These are phyloP conservation scores for Oxyteleia sp. DNA, from an alignment of 2,888 invertebrate species.

Conservation along the genomic window DNA sequence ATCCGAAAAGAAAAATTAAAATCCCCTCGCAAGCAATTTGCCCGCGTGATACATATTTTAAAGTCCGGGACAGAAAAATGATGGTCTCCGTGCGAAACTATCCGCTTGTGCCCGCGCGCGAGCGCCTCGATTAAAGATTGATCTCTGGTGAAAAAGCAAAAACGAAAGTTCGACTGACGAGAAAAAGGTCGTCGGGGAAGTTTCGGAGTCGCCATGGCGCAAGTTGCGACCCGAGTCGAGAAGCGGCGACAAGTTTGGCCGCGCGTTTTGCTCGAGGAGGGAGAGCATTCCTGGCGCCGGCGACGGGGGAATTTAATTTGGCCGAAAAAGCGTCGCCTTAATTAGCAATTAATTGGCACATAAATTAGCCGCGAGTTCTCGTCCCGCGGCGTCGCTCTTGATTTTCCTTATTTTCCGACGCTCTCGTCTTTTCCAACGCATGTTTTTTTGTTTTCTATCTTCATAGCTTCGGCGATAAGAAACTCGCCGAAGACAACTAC, in stretches of 20 bases:
- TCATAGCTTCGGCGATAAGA: slow-evolving; percentile 84
- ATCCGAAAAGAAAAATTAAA: neutral
- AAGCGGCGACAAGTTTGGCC: slow-evolving; percentile 69
- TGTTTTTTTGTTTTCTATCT: too few relatives aligned
- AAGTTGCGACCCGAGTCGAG: slow-evolving; percentile 63
- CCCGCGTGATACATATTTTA: slow-evolving; percentile 37
- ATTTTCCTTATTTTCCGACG: slow-evolving; percentile 56
- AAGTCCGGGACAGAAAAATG: slow-evolving; percentile 33
- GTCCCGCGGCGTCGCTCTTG: slow-evolving; percentile 43
- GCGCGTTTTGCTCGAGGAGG: slow-evolving; percentile 60
- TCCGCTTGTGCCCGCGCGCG: slow-evolving; percentile 44
- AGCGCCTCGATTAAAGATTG: slow-evolving; percentile 83
- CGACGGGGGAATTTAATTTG: slow-evolving; percentile 83
- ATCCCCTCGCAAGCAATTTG: slow-evolving; percentile 17
- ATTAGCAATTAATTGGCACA: slow-evolving; percentile 87
- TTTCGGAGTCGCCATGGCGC: slow-evolving; percentile 67
- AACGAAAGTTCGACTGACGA: slow-evolving; percentile 81
- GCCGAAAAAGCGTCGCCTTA: slow-evolving; percentile 85
- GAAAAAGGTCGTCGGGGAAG: slow-evolving; percentile 77
- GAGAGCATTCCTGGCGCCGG: slow-evolving; percentile 64
- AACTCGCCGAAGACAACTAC: slow-evolving; percentile 80
- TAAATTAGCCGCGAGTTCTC: slow-evolving; percentile 84
- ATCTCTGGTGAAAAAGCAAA: slow-evolving; percentile 81
- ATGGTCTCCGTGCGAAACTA: slow-evolving; percentile 36
- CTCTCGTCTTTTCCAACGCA: too few relatives aligned